A percentile compares a stretch with the other conserved stretches of the same genome.
Conservation (phyloP, 2,113 vertebrate genomes). For the Dermatemys mawii region DNA sequence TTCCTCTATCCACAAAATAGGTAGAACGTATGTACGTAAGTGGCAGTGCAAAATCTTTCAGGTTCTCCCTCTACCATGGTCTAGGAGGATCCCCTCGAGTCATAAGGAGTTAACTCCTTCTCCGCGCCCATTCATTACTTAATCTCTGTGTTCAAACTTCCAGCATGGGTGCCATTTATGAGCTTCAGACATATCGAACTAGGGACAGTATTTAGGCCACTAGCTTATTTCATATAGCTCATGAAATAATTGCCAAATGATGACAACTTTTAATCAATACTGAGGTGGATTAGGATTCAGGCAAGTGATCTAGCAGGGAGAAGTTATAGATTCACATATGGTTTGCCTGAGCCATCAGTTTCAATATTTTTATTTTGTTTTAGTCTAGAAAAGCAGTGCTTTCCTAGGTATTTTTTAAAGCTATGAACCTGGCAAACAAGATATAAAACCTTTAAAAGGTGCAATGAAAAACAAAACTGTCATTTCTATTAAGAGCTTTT, state of each 20-base stretch:
- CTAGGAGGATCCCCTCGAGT: background rate
- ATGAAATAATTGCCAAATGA: constrained; percentile 13
- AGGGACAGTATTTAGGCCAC: background rate
- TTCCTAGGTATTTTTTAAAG: background rate
- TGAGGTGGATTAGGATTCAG: background rate
- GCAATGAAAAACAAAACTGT: background rate
- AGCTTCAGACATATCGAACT: background rate
- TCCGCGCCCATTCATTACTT: background rate
- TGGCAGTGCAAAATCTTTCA: fast-evolving
- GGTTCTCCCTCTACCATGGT: background rate
- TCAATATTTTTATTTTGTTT: background rate
- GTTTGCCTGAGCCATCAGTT: background rate
- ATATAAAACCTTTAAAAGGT: background rate
- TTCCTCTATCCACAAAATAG: background rate
- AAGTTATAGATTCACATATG: background rate
- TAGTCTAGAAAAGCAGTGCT: background rate
- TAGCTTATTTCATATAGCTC: background rate
- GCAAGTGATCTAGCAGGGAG: background rate
- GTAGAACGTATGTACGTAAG: background rate
- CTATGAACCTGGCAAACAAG: background rate
- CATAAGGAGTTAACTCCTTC: background rate
- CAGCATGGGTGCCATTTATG: background rate
- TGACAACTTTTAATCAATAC: background rate
- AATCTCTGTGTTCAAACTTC: background rate
- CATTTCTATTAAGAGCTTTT: background rate